Percentiles rank a stretch among this genome's conserved stretches.
Evolutionary conservation across 2,888 invertebrate species (phyloP).

Genomic region (Eilema caniola): DNA sequence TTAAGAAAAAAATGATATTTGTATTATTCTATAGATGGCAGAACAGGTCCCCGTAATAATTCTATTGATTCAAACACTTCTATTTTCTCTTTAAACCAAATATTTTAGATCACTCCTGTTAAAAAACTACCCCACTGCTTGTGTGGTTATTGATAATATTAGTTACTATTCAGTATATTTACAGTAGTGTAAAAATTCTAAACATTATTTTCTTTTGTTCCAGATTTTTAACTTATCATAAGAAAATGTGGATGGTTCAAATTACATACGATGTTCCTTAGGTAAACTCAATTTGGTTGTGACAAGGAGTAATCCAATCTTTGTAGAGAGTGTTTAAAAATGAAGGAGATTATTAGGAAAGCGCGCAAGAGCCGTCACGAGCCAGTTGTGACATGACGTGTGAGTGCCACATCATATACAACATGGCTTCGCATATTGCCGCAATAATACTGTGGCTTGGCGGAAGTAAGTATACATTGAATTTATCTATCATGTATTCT

Average conservation of each 20-base stretch:
- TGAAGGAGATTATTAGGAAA: constrained; percentile 67
- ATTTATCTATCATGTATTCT: too few relatives aligned
- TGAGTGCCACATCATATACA: constrained; percentile 59
- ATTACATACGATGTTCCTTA: constrained; percentile 46
- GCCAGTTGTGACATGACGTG: constrained; percentile 75
- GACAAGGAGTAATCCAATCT: constrained; percentile 62
- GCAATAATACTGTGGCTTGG: constrained; percentile 79
- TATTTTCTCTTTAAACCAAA: too few relatives aligned
- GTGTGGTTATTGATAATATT: background rate
- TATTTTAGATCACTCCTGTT: background rate
- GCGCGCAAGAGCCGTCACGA: constrained; percentile 62
- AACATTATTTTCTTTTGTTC: constrained; percentile 60
- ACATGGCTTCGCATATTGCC: constrained; percentile 77
- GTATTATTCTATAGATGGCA: background rate
- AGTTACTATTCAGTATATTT: background rate
- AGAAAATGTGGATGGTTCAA: constrained; percentile 55
- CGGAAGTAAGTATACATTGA: constrained; percentile 72
- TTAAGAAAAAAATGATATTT: constrained; percentile 59
- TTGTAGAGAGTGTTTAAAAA: constrained; percentile 65
- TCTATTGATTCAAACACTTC: background rate
- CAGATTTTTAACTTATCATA: constrained; percentile 64
- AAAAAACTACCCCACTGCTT: background rate
- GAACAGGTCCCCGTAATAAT: background rate
- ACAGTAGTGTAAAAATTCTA: background rate
- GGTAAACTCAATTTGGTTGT: constrained; percentile 59